Evolutionary conservation across 2,113 vertebrate genomes (phyloP).

Genomic region (Oryzias curvinotus): DNA sequence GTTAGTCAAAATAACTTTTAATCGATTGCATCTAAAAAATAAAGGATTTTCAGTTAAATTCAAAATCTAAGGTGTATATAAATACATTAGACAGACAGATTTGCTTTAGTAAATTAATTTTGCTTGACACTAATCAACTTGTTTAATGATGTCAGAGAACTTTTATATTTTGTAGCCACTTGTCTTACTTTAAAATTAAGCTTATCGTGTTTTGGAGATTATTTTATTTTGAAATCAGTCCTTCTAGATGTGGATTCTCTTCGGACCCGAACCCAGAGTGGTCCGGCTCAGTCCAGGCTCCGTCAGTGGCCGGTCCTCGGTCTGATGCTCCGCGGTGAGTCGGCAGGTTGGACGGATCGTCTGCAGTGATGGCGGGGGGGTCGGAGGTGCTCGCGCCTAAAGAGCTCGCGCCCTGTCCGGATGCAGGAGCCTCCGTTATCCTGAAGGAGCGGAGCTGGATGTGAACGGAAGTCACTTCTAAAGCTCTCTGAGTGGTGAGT

Average conservation of each 20-base stretch:
- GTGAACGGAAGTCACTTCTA: not conserved
- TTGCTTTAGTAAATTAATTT: too few species aligned
- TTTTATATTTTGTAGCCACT: too few species aligned
- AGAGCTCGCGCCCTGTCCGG: not conserved
- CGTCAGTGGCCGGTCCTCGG: not conserved
- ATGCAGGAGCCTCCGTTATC: not conserved
- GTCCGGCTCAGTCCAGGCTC: constrained; percentile 6
- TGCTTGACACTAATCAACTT: too few species aligned
- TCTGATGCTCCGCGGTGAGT: not conserved
- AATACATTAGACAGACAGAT: too few species aligned
- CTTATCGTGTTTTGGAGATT: too few species aligned
- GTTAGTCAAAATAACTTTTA: too few species aligned
- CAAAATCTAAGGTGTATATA: too few species aligned
- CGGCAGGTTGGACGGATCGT: constrained; percentile 35
- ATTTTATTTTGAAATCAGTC: too few species aligned
- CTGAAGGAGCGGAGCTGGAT: not conserved
- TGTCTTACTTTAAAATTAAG: too few species aligned
- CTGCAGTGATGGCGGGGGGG: constrained; percentile 22
- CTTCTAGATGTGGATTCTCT: not conserved
- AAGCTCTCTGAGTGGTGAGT: not conserved
- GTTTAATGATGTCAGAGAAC: too few species aligned
- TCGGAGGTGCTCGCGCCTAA: not conserved
- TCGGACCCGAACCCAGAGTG: constrained; percentile 14
- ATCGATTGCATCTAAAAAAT: too few species aligned
- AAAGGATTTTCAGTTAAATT: too few species aligned